Percentiles rank a stretch among this genome's conserved stretches.
Evolutionary conservation across 2,888 invertebrate genomes (phyloP).

Genomic region (Mellilla xanthometata): DNA sequence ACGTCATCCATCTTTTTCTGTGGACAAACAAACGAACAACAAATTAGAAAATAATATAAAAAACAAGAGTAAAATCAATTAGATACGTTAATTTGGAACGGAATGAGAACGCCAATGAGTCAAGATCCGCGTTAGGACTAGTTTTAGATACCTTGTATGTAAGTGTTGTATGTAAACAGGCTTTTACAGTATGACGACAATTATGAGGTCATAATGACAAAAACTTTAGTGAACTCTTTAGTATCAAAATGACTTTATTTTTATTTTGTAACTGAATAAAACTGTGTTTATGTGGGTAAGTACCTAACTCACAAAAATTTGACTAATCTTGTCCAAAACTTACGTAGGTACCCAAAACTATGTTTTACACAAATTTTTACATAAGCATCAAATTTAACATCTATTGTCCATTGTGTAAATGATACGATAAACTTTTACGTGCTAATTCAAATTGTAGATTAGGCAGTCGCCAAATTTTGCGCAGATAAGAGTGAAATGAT

Average conservation of each 20-base stretch:
- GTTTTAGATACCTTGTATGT: constrained; percentile 1
- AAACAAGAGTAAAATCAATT: neutral
- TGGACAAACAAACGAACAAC: constrained; percentile 35
- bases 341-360: too few species aligned
- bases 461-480: constrained; percentile 26
- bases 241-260: too few species aligned
- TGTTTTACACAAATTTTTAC: too few species aligned
- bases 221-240: neutral
- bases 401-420: too few species aligned
- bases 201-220: constrained; percentile 6
- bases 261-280: too few species aligned
- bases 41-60: neutral
- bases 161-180: constrained; percentile 3
- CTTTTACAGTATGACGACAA: constrained; percentile 5
- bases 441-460: constrained; percentile 15
- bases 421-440: too few species aligned
- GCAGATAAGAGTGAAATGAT: constrained; percentile 36
- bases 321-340: too few species aligned
- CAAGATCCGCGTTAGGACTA: constrained; percentile 9
- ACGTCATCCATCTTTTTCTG: constrained; percentile 59
- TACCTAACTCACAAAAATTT: too few species aligned
- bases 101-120: constrained; percentile 2
- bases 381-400: too few species aligned
- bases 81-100: neutral
- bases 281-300: too few species aligned